Evolutionary conservation across 1,140 invertebrate genomes (phyloP), one percentile per base, ranked within the genome.

Genomic region (Lordiphosa clarofinis): DNA sequence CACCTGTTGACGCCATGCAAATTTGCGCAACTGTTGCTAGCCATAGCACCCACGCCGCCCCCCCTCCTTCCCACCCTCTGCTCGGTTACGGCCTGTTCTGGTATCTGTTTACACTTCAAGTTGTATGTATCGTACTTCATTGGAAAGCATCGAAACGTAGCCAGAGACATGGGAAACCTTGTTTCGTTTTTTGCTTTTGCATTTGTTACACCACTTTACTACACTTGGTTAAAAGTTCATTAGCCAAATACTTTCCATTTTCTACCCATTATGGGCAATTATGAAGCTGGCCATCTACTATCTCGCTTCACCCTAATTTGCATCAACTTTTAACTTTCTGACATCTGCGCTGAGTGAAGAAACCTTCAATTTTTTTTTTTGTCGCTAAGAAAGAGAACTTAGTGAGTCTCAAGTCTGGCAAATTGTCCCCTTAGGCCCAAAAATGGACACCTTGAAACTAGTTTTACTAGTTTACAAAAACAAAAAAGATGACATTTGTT

Each of bases 1-100:
- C 76, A 81, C 78, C 72, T 81, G 76, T 81, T 75, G 75, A 60
- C 56, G 75, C 58, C 66, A 74, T 82, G 67, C 50, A 81, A 82
- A 81, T 81, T 81, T 81, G 76, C 72, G 68, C 76, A 81, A 76
- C 76, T 68, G 75, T 60, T 72, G 56, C 52, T 31, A 31, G 28
- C 28, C 28, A 8, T 31, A 31, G 5, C 6, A 31, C 28, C 28
- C 28, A 31, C 56, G 58, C 52, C 19, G n/a, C 43, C 28, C 11
- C 28, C 7, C 9, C 33, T 4, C 40, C 40, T 52, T 12, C 12
- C 31, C 28, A 9, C 12, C 1, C 46, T 10, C 15, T 1, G 3
- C 6, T 28, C n/a, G 9, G 31, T 19, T 9, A 12, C 15, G 21
- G 47, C 42, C 19, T 21, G 52, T 73, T 78, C 53, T 69, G 53